Evolutionary conservation across 2,888 invertebrate species (phyloP).

Genomic region (Formica aserva): DNA sequence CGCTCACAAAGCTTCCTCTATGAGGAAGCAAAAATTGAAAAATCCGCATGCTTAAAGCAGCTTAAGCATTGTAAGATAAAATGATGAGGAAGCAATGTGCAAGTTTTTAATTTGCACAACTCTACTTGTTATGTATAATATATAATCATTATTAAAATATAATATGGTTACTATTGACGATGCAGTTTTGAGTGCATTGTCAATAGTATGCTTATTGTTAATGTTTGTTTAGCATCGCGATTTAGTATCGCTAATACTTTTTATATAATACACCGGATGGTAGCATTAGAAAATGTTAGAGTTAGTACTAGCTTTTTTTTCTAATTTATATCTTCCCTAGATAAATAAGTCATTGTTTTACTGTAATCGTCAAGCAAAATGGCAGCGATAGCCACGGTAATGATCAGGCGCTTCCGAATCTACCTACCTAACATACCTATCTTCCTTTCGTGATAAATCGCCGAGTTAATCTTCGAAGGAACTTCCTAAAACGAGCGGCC

Average conservation of each 20-base stretch:
- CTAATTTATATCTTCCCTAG: neutral
- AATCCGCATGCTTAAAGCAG: no score
- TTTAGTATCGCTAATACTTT: neutral
- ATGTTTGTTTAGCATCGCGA: neutral
- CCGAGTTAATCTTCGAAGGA: slow-evolving; percentile 80
- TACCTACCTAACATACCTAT: slow-evolving; percentile 65
- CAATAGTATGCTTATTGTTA: neutral
- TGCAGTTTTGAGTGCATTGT: neutral
- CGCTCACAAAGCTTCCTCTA: no score
- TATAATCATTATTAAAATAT: slow-evolving; percentile 1
- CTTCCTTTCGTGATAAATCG: slow-evolving; percentile 78
- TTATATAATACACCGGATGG: neutral
- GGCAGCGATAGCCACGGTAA: slow-evolving; percentile 17
- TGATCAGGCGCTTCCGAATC: slow-evolving; percentile 34
- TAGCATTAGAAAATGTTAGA: neutral
- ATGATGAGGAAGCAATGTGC: no score
- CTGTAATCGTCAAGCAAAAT: neutral
- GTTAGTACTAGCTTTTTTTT: neutral
- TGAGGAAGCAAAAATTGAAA: no score
- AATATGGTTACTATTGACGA: neutral
- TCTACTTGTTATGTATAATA: slow-evolving; percentile 2
- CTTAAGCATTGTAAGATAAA: no score
- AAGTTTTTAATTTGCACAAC: no score
- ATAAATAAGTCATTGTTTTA: neutral
- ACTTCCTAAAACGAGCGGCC: slow-evolving; percentile 77